A percentile compares a stretch with the other conserved stretches of the same genome.
Conservation (phyloP, 2,113 vertebrate species). For the Daboia siamensis region DNA sequence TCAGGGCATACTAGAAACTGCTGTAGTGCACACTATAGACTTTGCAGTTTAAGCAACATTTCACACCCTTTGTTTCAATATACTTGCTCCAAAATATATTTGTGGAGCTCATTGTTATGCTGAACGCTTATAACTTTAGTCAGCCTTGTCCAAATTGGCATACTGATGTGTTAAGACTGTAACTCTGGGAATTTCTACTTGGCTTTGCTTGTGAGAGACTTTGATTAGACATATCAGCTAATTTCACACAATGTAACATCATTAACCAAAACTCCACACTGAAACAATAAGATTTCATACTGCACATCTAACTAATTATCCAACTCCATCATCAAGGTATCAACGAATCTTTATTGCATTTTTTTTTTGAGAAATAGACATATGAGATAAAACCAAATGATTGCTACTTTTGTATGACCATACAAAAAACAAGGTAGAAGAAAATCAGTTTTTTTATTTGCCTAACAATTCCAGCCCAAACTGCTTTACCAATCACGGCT, state of each 20-base stretch:
- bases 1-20: slow-evolving; percentile 11
- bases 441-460: neutral
- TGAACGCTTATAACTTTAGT: neutral
- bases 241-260: neutral
- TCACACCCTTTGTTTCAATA: neutral
- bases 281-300: neutral
- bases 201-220: neutral
- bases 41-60: neutral
- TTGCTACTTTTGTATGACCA: neutral
- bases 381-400: neutral
- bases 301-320: neutral
- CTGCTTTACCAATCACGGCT: neutral
- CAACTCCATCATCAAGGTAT: neutral
- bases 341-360: neutral
- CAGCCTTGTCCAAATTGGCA: neutral
- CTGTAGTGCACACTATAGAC: neutral
- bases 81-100: neutral
- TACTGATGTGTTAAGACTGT: neutral
- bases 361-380: neutral
- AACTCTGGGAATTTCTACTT: neutral
- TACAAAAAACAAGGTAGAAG: neutral
- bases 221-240: neutral
- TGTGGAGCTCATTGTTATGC: neutral
- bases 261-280: neutral
- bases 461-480: neutral